Conservation (phyloP, 2,888 invertebrate genomes). For the Oscheius onirici region DNA sequence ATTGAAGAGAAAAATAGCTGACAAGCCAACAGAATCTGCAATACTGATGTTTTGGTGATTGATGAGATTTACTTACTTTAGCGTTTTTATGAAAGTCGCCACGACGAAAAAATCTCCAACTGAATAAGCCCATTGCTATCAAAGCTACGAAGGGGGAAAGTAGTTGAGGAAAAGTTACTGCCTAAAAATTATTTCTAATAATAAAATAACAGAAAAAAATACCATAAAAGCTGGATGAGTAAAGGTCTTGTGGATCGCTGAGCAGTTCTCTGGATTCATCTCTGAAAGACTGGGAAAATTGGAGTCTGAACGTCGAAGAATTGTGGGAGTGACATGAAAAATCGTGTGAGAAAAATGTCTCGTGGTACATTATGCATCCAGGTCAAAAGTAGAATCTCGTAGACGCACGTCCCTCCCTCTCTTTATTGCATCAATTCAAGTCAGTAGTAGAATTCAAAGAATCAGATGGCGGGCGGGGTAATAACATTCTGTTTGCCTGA, state of each 20-base stretch:
- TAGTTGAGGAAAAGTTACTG: neutral
- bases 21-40: neutral
- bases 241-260: neutral
- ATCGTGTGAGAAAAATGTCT: too few species aligned
- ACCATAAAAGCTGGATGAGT: neutral
- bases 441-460: too few species aligned
- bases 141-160: neutral
- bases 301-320: too few species aligned
- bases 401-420: too few species aligned
- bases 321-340: too few species aligned
- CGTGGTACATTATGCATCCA: too few species aligned
- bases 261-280: neutral
- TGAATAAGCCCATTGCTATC: neutral
- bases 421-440: too few species aligned
- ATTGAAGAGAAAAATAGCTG: neutral
- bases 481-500: too few species aligned
- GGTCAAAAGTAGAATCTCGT: too few species aligned
- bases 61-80: too few species aligned
- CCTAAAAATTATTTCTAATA: neutral
- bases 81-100: neutral
- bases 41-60: neutral
- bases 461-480: too few species aligned
- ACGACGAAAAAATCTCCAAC: neutral
- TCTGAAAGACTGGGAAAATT: too few species aligned
- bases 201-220: neutral